These are phyloP conservation scores for Mus musculus DNA, from an alignment of 2,113 vertebrate genomes.

Conservation along the genomic window GRCm39 chr7:75522001-75522500, in stretches of 20 bases:
- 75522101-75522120: neutral
- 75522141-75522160: neutral
- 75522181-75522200: neutral
- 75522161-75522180: accelerated
- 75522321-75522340: neutral
- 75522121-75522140: neutral
- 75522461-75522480: neutral
- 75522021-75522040: neutral
- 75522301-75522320: neutral
- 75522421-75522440: slow-evolving; percentile 55
- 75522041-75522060: neutral
- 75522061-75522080: neutral
- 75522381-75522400: neutral
- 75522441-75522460: slow-evolving; percentile 70
- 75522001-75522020: neutral
- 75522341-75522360: neutral
- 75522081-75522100: neutral
- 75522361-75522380: neutral
- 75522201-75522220: neutral
- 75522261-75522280: neutral
- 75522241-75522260: neutral
- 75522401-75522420: neutral
- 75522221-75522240: neutral
- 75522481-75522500: neutral
- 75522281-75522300: neutral